phyloP scores from a whole-genome alignment of 2,113 vertebrate genomes.

The Seriola rivoliana region DNA sequence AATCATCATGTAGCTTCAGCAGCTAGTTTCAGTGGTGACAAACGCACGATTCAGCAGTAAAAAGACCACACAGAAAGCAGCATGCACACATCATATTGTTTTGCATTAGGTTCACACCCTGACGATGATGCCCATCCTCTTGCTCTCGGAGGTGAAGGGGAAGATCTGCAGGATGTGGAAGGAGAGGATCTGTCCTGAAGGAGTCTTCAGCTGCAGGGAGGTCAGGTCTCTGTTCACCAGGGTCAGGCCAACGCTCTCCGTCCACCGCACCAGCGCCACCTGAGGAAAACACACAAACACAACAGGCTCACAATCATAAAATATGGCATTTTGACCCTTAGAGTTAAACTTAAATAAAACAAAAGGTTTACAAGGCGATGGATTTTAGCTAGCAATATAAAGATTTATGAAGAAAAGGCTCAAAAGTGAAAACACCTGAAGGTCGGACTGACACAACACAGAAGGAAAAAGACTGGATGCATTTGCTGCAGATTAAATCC shows the following conservation, averaged over 20 bases:
- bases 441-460: background rate
- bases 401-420: background rate
- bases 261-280: constrained; percentile 96
- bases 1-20: background rate
- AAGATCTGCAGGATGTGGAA: constrained; percentile 91
- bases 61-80: constrained; percentile 11
- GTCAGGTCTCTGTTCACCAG: constrained; percentile 94
- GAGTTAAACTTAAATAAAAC: too few relatives aligned
- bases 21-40: background rate
- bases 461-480: background rate
- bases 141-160: constrained; percentile 94
- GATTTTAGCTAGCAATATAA: background rate
- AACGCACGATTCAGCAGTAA: background rate
- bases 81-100: background rate
- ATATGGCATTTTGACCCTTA: background rate
- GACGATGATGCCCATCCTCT: constrained; percentile 97
- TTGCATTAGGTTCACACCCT: constrained; percentile 81
- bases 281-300: constrained; percentile 53
- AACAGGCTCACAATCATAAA: background rate
- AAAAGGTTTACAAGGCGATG: background rate
- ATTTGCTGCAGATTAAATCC: background rate
- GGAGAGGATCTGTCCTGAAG: constrained; percentile 93
- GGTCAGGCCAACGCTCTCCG: constrained; percentile 95
- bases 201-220: constrained; percentile 95
- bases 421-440: background rate